Evolutionary conservation across 2,888 invertebrate genomes (phyloP).

Genomic region (Taenaris catops): DNA sequence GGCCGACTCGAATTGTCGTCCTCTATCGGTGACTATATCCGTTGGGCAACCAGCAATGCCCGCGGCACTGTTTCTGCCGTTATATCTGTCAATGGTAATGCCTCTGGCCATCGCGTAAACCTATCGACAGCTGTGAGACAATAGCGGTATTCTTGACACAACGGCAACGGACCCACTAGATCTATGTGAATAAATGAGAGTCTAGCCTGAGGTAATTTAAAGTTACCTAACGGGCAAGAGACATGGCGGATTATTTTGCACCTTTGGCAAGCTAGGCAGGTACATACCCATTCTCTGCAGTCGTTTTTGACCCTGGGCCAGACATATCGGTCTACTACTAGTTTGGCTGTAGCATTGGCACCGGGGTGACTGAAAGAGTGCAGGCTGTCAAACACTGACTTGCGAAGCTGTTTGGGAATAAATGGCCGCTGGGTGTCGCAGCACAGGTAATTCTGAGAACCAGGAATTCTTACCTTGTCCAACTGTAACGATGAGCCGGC

Average conservation of each 20-base stretch:
- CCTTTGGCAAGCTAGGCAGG: conserved; percentile 2
- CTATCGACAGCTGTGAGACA: conserved; percentile 4
- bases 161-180: conserved; percentile 1
- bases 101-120: not conserved
- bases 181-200: conserved; percentile 1
- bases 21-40: conserved; percentile 27
- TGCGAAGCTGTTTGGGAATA: conserved; percentile 14
- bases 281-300: conserved; percentile 4
- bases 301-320: conserved; percentile 32
- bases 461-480: too few species aligned
- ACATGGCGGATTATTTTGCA: conserved; percentile 1
- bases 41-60: conserved; percentile 46
- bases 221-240: not conserved
- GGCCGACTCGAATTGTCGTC: conserved; percentile 33
- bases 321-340: conserved; percentile 38
- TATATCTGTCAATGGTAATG: conserved; percentile 18
- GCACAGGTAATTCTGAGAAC: too few species aligned
- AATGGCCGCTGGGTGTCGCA: conserved; percentile 19
- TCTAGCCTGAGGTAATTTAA: not conserved
- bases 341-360: conserved; percentile 4
- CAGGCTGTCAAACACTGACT: conserved; percentile 16
- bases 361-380: conserved; percentile 25
- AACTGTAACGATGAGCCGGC: too few species aligned
- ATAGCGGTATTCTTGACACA: not conserved
- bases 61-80: conserved; percentile 19